A percentile compares a stretch with the other conserved stretches of the same genome.
phyloP scores from a whole-genome alignment of 2,113 vertebrate genomes.

The Podarcis raffonei region DNA sequence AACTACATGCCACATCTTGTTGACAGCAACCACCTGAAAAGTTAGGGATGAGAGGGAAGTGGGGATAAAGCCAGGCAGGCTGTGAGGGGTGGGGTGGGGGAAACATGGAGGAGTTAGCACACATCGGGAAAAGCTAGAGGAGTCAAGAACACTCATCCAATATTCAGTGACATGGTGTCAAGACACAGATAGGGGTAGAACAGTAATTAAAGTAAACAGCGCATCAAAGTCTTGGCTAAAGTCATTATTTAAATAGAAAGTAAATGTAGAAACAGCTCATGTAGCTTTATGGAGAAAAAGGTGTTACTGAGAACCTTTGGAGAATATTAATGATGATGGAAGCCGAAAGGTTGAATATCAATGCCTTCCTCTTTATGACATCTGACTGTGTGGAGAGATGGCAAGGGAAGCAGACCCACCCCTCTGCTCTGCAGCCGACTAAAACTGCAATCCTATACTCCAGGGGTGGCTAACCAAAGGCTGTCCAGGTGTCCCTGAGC shows the following conservation, averaged over 20 bases:
- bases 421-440: conserved; percentile 36
- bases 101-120: neutral
- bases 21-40: conserved; percentile 63
- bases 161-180: conserved; percentile 70
- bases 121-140: conserved; percentile 24
- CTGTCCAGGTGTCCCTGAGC: conserved; percentile 21
- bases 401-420: conserved; percentile 42
- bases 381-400: conserved; percentile 66
- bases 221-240: conserved; percentile 75
- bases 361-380: conserved; percentile 66
- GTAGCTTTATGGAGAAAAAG: conserved; percentile 63
- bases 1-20: conserved; percentile 65
- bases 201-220: conserved; percentile 79
- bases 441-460: neutral
- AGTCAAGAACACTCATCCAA: conserved; percentile 69
- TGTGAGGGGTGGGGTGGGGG: neutral
- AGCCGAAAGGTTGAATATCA: conserved; percentile 66
- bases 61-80: conserved; percentile 10
- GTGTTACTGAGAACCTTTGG: conserved; percentile 77
- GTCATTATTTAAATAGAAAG: conserved; percentile 75
- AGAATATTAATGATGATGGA: conserved; percentile 78
- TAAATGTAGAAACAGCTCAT: conserved; percentile 63
- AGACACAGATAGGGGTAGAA: conserved; percentile 69
- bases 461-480: neutral
- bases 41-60: conserved; percentile 61